phyloP scores from a whole-genome alignment of 2,797 vertebrate genomes.

The Meriones psammophilus region DNA sequence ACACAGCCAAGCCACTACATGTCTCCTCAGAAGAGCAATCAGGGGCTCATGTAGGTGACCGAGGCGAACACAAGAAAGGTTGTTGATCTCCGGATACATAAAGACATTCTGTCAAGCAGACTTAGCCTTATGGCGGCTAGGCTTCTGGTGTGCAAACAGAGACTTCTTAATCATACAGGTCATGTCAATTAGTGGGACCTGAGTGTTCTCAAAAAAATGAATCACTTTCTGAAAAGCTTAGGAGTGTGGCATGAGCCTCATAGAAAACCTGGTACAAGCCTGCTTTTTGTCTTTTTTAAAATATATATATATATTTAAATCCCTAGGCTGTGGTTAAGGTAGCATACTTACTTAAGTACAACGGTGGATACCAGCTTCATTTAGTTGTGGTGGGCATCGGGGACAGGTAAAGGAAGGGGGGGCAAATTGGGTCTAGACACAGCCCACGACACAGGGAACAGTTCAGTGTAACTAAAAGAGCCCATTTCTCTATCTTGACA shows the following conservation, averaged over 20 bases:
- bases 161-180: conserved; percentile 92
- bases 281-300: conserved; percentile 50
- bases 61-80: conserved; percentile 89
- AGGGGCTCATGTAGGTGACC: conserved; percentile 86
- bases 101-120: conserved; percentile 91
- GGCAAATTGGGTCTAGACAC: not conserved
- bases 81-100: conserved; percentile 91
- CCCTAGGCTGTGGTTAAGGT: conserved; percentile 66
- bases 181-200: conserved; percentile 92
- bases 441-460: conserved; percentile 58
- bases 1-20: conserved; percentile 78
- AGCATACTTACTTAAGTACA: conserved; percentile 79
- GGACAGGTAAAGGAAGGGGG: not conserved
- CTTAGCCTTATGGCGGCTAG: conserved; percentile 87
- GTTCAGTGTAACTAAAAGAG: conserved; percentile 66
- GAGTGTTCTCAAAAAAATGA: conserved; percentile 91
- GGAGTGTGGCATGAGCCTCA: conserved; percentile 81
- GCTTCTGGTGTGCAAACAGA: conserved; percentile 90
- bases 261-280: conserved; percentile 77
- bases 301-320: not conserved
- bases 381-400: conserved; percentile 58
- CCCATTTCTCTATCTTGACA: conserved; percentile 75
- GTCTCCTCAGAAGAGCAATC: conserved; percentile 87
- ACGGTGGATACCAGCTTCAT: conserved; percentile 64
- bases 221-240: conserved; percentile 88